Base-by-base conservation (phyloP, 2,888 invertebrate genomes). In the Crepidodera aurea region DNA sequence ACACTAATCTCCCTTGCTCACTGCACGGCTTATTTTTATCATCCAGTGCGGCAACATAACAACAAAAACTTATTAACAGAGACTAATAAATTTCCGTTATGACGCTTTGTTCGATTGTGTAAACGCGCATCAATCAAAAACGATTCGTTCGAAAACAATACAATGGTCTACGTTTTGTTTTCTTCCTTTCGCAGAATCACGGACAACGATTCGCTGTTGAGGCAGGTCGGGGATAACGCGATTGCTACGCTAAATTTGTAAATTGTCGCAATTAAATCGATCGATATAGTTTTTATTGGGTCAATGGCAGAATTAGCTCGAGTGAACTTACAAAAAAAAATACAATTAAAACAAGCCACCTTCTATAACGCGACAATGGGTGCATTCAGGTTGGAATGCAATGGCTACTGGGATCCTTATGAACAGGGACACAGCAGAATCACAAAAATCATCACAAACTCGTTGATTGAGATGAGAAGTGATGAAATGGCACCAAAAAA, bases 51-150 rank as follows among this genome's bases (percentile, higher is more conserved):
- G 44, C 44, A 44, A 44, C 44, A 44, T 22, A 44, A 44, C 25
- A 44, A 44, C 25, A 44, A 44, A 44, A 44, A 44, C 44, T 44
- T 44, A 44, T 44, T 44, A 44, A 44, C 44, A 44, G 44, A 44
- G 44, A 13, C 22, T 13, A 39, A 62, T 62, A 62, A 62, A 62
- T 62, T 37, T 62, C 44, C 53, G 51, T 62, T 62, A 62, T 62
- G 56, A 62, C 62, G 57, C 57, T 62, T 62, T 62, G 62, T 62
- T 57, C 39, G 18, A 19, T 51, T 32, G 22, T 44, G 56, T 56
- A 13, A 12, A 16, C 12, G 19, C 25, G 44, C 44, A 44, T 44
- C 44, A 44, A 44, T 44, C 44, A 44, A 44, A n/a, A 44, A 25
- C 44, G 12, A 44, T 44, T 25, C 44, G 22, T 22, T 44, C 44